phyloP scores from a whole-genome alignment of 1,140 invertebrate species.

The Lepidurus couesii region DNA sequence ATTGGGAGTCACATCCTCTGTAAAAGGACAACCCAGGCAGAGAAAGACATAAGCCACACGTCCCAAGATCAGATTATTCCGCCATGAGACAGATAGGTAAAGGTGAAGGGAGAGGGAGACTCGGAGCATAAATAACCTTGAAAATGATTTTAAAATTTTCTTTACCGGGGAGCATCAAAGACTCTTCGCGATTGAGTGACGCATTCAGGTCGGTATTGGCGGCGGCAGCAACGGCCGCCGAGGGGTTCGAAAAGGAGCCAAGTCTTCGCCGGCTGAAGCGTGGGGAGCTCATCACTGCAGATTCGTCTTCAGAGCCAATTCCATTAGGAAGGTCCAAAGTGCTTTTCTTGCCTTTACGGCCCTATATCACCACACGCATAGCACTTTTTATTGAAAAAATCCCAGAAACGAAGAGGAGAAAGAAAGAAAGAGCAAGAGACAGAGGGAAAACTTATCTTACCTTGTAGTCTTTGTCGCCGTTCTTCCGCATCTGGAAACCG shows the following conservation, averaged over 20 bases:
- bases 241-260: conserved; percentile 57
- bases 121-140: background rate
- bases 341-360: conserved; percentile 42
- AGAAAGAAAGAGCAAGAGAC: background rate
- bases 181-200: background rate
- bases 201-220: background rate
- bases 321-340: conserved; percentile 45
- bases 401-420: background rate
- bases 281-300: conserved; percentile 60
- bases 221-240: conserved; percentile 39
- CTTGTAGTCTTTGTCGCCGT: conserved; percentile 47
- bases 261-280: conserved; percentile 58
- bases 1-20: conserved; percentile 75
- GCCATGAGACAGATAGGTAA: background rate
- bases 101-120: background rate
- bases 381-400: background rate
- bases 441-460: conserved; percentile 38
- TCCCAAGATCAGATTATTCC: conserved; percentile 11
- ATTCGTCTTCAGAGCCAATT: conserved; percentile 53
- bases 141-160: background rate
- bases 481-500: conserved; percentile 52
- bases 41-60: conserved; percentile 23
- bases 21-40: conserved; percentile 33
- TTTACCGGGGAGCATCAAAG: background rate
- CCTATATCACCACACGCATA: conserved; percentile 38